Percentiles rank a stretch among this genome's conserved stretches.
Conservation (phyloP, 2,888 invertebrate species). For the Meliscaeva auricollis region DNA sequence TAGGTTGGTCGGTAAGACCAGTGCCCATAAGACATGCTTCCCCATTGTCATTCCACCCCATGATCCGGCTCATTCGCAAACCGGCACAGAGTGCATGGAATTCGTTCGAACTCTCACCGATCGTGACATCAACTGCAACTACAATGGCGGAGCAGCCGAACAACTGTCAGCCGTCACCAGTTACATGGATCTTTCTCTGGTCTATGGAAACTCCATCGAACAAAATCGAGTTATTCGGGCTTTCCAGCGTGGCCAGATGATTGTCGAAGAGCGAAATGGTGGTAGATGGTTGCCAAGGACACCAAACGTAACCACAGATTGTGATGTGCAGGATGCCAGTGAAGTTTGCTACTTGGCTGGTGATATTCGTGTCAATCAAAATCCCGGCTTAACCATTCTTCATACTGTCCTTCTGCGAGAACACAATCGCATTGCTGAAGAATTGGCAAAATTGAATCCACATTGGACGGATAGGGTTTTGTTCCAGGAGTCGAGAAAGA, state of each 20-base stretch:
- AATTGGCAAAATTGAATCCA: constrained; percentile 84
- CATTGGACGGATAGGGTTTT: constrained; percentile 85
- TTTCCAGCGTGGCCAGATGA: constrained; percentile 88
- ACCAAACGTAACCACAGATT: constrained; percentile 88
- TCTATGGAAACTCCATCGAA: constrained; percentile 90
- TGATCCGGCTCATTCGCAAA: constrained; percentile 86
- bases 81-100: constrained; percentile 87
- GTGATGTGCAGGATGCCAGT: constrained; percentile 87
- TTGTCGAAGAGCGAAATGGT: constrained; percentile 87
- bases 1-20: constrained; percentile 84
- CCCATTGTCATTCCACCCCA: constrained; percentile 86
- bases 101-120: constrained; percentile 89
- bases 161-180: constrained; percentile 86
- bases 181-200: constrained; percentile 90
- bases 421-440: constrained; percentile 85
- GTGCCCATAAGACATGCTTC: constrained; percentile 84
- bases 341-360: constrained; percentile 92
- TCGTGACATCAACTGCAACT: constrained; percentile 87
- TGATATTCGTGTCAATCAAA: constrained; percentile 84
- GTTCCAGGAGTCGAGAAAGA: constrained; percentile 85
- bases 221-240: constrained; percentile 88
- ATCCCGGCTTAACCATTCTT: constrained; percentile 84
- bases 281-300: constrained; percentile 90
- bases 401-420: constrained; percentile 85
- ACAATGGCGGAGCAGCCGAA: constrained; percentile 86